Conservation (phyloP, 2,888 invertebrate genomes). For the Laspeyria flexula region DNA sequence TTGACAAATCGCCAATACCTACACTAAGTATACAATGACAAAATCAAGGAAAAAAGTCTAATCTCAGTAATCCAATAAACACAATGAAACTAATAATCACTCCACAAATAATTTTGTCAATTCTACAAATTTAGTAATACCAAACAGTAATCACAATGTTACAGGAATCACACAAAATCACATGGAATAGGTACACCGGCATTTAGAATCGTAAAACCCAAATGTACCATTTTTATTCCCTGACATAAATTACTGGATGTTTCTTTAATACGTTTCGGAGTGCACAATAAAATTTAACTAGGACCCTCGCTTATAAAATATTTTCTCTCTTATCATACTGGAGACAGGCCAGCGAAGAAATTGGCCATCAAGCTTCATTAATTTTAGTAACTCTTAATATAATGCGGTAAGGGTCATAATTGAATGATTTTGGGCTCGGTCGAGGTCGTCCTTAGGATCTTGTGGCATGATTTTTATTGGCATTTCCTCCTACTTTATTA, state of each 20-base stretch:
- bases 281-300: constrained; percentile 23
- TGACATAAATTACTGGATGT: constrained; percentile 20
- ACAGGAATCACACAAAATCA: background rate
- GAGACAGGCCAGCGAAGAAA: constrained; percentile 25
- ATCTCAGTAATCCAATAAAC: too few species aligned
- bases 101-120: too few species aligned
- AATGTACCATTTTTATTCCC: constrained; percentile 12
- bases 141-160: background rate
- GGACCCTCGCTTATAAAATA: constrained; percentile 24
- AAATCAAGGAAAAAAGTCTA: too few species aligned
- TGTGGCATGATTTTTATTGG: constrained; percentile 18
- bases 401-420: constrained; percentile 17
- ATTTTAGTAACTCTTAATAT: constrained; percentile 5
- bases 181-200: background rate
- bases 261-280: constrained; percentile 12
- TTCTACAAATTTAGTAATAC: too few species aligned
- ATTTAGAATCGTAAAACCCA: background rate
- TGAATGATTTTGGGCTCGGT: constrained; percentile 4
- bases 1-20: too few species aligned
- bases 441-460: constrained; percentile 7
- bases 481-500: constrained; percentile 17
- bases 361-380: constrained; percentile 16
- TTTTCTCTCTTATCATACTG: constrained; percentile 36
- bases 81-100: too few species aligned
- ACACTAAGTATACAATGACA: too few species aligned